Conservation (phyloP, 2,797 vertebrate genomes). For the Epinephelus coioides region DNA sequence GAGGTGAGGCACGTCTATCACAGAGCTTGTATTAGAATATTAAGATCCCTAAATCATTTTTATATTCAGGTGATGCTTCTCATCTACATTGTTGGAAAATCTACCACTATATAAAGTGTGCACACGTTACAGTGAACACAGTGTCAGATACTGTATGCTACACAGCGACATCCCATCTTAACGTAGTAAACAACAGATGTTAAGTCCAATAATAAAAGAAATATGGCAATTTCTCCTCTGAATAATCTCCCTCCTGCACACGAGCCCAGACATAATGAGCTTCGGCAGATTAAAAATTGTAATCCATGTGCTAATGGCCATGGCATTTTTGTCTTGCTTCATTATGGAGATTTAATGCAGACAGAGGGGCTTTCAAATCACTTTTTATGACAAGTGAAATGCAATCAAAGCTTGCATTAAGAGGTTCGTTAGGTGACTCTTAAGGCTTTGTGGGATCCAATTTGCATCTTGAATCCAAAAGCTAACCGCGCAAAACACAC, state of each 20-base stretch:
- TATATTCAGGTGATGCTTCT: not conserved
- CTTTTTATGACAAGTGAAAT: constrained; percentile 74
- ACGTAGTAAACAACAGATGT: constrained; percentile 56
- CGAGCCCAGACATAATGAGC: constrained; percentile 69
- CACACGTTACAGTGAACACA: not conserved
- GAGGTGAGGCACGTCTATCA: not conserved
- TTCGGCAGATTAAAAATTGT: constrained; percentile 77
- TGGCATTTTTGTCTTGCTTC: constrained; percentile 79
- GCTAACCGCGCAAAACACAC: constrained; percentile 69
- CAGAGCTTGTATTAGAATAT: not conserved
- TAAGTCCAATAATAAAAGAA: constrained; percentile 49
- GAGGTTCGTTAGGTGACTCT: constrained; percentile 71
- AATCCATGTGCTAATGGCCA: constrained; percentile 77
- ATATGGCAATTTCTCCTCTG: constrained; percentile 51
- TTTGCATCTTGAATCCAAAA: constrained; percentile 73
- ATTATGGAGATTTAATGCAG: constrained; percentile 81
- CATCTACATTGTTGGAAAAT: not conserved
- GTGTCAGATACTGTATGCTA: not conserved
- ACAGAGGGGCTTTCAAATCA: constrained; percentile 72
- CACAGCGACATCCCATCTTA: not conserved
- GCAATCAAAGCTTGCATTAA: constrained; percentile 79
- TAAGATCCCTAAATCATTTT: not conserved
- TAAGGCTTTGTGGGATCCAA: constrained; percentile 62
- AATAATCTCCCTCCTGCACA: constrained; percentile 66
- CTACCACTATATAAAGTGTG: not conserved